Conservation (phyloP, 2,113 vertebrate species). For the Bostrychus sinensis region DNA sequence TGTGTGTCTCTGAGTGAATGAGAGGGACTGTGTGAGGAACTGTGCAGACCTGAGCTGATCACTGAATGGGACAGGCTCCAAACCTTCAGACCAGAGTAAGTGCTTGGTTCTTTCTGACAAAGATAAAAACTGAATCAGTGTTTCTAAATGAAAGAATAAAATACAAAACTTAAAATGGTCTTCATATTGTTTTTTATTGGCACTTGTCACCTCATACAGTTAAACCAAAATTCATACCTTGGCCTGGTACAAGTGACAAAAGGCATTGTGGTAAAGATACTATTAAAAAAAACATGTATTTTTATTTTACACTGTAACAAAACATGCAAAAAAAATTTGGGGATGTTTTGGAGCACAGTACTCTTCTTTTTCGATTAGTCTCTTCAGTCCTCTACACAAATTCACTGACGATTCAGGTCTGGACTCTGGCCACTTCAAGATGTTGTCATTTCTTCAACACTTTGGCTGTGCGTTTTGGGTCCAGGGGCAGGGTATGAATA, state of each 20-base stretch:
- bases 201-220: not conserved
- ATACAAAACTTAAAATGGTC: conserved; percentile 19
- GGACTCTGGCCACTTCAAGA: too few species aligned
- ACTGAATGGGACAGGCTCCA: conserved; percentile 45
- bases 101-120: conserved; percentile 53
- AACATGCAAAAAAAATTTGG: too few species aligned
- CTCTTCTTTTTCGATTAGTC: too few species aligned
- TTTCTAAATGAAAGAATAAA: conserved; percentile 67
- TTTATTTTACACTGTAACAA: not conserved
- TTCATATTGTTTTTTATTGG: conserved; percentile 2
- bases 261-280: too few species aligned
- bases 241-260: too few species aligned
- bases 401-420: too few species aligned
- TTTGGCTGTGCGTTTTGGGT: not conserved
- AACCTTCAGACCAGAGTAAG: conserved; percentile 38
- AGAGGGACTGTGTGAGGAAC: conserved; percentile 27
- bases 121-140: conserved; percentile 40
- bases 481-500: not conserved
- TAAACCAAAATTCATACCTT: too few species aligned
- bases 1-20: conserved; percentile 13
- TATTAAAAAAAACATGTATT: too few species aligned
- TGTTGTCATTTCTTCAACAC: not conserved
- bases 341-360: too few species aligned
- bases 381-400: too few species aligned
- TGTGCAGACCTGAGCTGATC: conserved; percentile 53